These are phyloP conservation scores for Corythoichthys haematopterus DNA, from an alignment of 2,113 vertebrate species.

Conservation along the genomic window DNA sequence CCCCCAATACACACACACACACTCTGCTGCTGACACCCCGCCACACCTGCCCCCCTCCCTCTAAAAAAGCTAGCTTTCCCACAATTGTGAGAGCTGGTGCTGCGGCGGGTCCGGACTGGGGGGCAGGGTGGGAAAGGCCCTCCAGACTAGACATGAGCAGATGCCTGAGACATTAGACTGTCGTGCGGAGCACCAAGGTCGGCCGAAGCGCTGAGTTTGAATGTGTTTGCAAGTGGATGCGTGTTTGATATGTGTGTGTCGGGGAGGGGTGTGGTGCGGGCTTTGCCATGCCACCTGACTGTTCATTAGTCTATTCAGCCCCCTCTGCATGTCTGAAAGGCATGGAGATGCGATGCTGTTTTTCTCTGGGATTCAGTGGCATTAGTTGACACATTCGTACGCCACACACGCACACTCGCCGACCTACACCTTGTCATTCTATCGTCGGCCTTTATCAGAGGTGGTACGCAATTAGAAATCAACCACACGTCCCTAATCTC, in stretches of 20 bases:
- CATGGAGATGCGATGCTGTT: constrained; percentile 58
- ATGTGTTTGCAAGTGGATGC: constrained; percentile 59
- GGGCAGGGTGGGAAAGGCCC: constrained; percentile 72
- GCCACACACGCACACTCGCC: constrained; percentile 27
- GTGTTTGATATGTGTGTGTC: constrained; percentile 60
- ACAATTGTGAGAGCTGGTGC: constrained; percentile 70
- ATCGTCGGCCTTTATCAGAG: not conserved
- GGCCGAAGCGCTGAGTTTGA: constrained; percentile 59
- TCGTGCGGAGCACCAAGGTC: constrained; percentile 65
- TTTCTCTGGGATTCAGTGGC: constrained; percentile 42
- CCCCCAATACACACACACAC: not conserved
- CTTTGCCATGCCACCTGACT: constrained; percentile 68
- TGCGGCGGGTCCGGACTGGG: constrained; percentile 53
- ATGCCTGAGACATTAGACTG: constrained; percentile 74
- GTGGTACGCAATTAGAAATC: constrained; percentile 1
- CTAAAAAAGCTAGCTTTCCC: constrained; percentile 61
- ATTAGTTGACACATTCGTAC: constrained; percentile 37
- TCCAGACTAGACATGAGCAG: constrained; percentile 74
- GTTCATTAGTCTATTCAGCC: constrained; percentile 70
- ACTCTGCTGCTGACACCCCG: constrained; percentile 15
- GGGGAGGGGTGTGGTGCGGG: constrained; percentile 28
- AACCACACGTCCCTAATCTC: not conserved
- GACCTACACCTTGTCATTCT: constrained; percentile 9
- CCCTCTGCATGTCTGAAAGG: constrained; percentile 63
- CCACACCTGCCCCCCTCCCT: constrained; percentile 15